Percentiles rank a stretch among this genome's conserved stretches.
Conservation (phyloP, 2,888 invertebrate genomes). For the Salticus scenicus region DNA sequence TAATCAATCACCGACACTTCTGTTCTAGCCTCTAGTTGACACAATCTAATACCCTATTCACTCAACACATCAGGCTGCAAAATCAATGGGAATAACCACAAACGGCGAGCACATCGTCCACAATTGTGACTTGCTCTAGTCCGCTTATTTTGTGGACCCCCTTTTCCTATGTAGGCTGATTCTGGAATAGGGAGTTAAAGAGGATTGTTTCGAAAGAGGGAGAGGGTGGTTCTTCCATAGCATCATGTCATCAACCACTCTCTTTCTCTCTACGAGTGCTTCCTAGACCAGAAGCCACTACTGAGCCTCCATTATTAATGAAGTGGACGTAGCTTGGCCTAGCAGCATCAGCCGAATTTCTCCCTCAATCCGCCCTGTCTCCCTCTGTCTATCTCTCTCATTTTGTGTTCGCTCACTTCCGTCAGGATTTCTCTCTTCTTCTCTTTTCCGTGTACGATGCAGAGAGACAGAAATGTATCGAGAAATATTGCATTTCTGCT, state of each 20-base stretch:
- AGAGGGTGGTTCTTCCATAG: constrained; percentile 40
- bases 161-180: constrained; percentile 14
- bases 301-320: constrained; percentile 58
- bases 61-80: constrained; percentile 16
- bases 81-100: constrained; percentile 60
- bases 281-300: constrained; percentile 25
- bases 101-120: constrained; percentile 7
- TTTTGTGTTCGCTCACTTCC: constrained; percentile 15
- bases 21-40: constrained; percentile 35
- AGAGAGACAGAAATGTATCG: constrained; percentile 40
- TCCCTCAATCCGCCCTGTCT: constrained; percentile 19
- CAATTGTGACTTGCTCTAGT: constrained; percentile 18
- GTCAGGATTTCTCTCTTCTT: constrained; percentile 16
- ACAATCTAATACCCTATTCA: constrained; percentile 46
- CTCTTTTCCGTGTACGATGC: neutral
- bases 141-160: constrained; percentile 13
- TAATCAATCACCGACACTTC: constrained; percentile 41
- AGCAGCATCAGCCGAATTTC: constrained; percentile 36
- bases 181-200: constrained; percentile 30
- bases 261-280: neutral
- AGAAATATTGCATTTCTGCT: constrained; percentile 54
- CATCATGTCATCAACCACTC: constrained; percentile 50
- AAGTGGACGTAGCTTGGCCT: constrained; percentile 41
- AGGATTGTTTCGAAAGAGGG: constrained; percentile 23
- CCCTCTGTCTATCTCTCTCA: constrained; percentile 14